Base-by-base conservation (phyloP, 2,113 vertebrate species). In the Macroglossus sobrinus region DNA sequence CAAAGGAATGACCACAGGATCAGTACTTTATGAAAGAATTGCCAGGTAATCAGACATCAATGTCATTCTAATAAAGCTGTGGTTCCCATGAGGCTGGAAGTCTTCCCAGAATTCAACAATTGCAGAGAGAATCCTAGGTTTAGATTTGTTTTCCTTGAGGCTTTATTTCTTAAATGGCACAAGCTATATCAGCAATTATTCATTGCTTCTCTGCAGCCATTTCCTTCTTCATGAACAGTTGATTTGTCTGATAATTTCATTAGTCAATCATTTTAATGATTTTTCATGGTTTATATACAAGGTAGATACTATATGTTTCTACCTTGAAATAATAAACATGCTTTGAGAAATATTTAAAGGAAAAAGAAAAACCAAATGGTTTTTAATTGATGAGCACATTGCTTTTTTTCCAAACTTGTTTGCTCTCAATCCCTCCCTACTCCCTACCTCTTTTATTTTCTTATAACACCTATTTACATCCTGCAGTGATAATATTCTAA, bases 211-310 rank as follows among this genome's bases (percentile, higher is more conserved):
- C 89, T 89, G 16, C 7, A 89, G 33, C 33, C 40, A 59, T 93
- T 96, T 91, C 18, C 43, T 92, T 85, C 40, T 92, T 91, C 35
- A 75, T 81, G 47, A 82, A 59, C 40, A 75, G 50, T 26, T 89
- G 59, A 68, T 24, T 74, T 89, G 19, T 45, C 26, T 88, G 66
- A 85, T 82, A 66, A 89, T 89, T 97, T 86, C 88, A 57, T 86
- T 82, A 82, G 59, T 68, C 72, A 55, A 16, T 76, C 24, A 68
- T 78, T 93, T 92, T 66, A 86, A 64, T 91, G 63, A 57, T 19
- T 88, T 89, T 91, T 87, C 45, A 47, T 82, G 40, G 15, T 22
- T 88, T 93, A 40, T 57, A 45, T 26, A 81, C 71, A 79, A 75
- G 38, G 3, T 53, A 91, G 92, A 74, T n/a, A 45, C 26, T 74